These are phyloP conservation scores for Phalanger gymnotis DNA, from an alignment of 2,797 vertebrate genomes.

Conservation along the genomic window DNA sequence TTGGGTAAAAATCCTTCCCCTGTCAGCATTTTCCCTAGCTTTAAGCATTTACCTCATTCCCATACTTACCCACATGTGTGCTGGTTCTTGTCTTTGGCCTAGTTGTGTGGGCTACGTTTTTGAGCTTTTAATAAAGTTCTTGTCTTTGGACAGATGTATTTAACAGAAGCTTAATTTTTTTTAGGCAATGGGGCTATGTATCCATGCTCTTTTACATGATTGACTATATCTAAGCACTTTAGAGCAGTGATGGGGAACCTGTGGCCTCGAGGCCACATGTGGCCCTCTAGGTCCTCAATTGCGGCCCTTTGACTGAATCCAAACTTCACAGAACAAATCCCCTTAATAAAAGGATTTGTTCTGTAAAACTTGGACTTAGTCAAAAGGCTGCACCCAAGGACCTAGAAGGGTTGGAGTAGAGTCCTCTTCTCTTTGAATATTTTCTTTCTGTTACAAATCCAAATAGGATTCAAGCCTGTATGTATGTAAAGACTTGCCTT, in stretches of 20 bases:
- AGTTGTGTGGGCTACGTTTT: slow-evolving; percentile 24
- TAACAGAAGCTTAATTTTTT: slow-evolving; percentile 47
- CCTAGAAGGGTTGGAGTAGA: background rate
- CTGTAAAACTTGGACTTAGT: too few species aligned
- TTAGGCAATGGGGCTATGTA: slow-evolving; percentile 39
- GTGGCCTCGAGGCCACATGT: too few species aligned
- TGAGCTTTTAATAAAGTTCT: slow-evolving; percentile 45
- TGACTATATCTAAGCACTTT: background rate
- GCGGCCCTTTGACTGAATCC: background rate
- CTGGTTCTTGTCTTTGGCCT: slow-evolving; percentile 3
- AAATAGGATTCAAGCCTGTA: slow-evolving; percentile 37
- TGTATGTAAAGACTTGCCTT: slow-evolving; percentile 40
- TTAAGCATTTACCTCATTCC: slow-evolving; percentile 42
- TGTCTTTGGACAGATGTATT: slow-evolving; percentile 20
- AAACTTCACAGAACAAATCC: too few species aligned
- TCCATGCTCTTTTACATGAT: background rate
- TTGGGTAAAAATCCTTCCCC: slow-evolving; percentile 36
- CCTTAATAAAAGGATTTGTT: too few species aligned
- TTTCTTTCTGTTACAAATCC: slow-evolving; percentile 53
- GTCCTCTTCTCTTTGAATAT: slow-evolving; percentile 59
- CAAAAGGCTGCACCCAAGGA: too few species aligned
- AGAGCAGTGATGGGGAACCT: background rate
- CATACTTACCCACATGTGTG: slow-evolving; percentile 37
- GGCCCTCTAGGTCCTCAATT: too few species aligned
- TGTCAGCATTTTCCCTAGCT: slow-evolving; percentile 57